A percentile compares a stretch with the other conserved stretches of the same genome.
Evolutionary conservation across 2,797 vertebrate genomes (phyloP).

Genomic region (Remorina albescens): DNA sequence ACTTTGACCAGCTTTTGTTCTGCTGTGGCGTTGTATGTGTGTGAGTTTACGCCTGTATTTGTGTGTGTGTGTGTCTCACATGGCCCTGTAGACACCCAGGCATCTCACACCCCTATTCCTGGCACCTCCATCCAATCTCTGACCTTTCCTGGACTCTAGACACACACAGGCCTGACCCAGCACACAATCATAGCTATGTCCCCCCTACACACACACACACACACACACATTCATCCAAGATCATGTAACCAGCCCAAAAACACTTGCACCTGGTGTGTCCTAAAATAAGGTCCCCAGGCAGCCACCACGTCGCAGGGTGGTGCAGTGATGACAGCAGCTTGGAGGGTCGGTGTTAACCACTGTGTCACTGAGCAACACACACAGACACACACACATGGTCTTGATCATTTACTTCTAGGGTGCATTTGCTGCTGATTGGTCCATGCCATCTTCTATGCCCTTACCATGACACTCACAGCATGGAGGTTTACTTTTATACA

Average conservation of each 20-base stretch:
- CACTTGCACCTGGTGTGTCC: slow-evolving; percentile 83
- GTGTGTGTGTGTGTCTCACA: slow-evolving; percentile 49
- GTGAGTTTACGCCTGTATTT: background rate
- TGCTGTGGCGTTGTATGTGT: slow-evolving; percentile 32
- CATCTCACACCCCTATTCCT: slow-evolving; percentile 88
- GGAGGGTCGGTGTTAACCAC: slow-evolving; percentile 43
- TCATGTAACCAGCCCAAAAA: slow-evolving; percentile 83
- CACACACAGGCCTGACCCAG: slow-evolving; percentile 55
- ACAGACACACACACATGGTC: slow-evolving; percentile 28
- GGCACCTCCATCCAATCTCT: slow-evolving; percentile 82
- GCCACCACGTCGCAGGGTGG: slow-evolving; percentile 61
- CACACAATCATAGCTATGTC: slow-evolving; percentile 68
- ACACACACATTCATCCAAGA: slow-evolving; percentile 65
- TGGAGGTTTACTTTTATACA: slow-evolving; percentile 49
- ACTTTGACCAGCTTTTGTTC: slow-evolving; percentile 77
- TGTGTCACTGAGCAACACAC: slow-evolving; percentile 15
- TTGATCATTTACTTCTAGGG: slow-evolving; percentile 57
- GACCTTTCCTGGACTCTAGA: slow-evolving; percentile 82
- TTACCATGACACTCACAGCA: slow-evolving; percentile 50
- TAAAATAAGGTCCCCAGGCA: slow-evolving; percentile 79
- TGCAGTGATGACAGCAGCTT: slow-evolving; percentile 56
- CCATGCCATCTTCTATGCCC: slow-evolving; percentile 44
- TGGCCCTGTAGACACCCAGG: slow-evolving; percentile 77
- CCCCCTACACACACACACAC: slow-evolving; percentile 38
- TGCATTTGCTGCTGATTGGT: slow-evolving; percentile 69